Evolutionary conservation across 2,888 invertebrate species (phyloP), one percentile per base, ranked within the genome.

Genomic region (Hipparchia semele): DNA sequence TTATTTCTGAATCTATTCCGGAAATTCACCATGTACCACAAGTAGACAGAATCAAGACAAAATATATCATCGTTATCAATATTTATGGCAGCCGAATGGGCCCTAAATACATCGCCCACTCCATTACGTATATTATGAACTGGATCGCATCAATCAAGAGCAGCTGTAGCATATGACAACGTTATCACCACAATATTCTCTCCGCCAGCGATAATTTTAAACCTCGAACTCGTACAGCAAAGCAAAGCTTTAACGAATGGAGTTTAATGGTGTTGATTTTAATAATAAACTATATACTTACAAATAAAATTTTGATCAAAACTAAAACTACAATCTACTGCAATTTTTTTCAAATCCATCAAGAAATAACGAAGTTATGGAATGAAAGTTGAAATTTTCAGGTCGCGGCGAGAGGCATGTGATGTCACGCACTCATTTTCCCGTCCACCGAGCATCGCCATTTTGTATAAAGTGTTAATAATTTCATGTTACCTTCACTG

Each of bases 71-170:
- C 54, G 70, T 54, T 70, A 54, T 62, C 13, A 70, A 46, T 62
- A 70, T 62, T 61, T 69, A 60, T 53, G 61, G 56, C 67, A 67
- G 67, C 45, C 56, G 67, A 56, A 67, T 39, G 67, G 67, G 56
- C 58, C 51, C 68, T 51, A 73, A 80, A 81, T 78, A 81, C 82
- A 85, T 86, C 84, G 83, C 83, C 85, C 84, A 83, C 82, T 79
- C 78, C 79, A 82, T 74, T 69, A 72, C 71, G 78, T 80, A 82
- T 78, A 83, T 85, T 84, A 86, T 83, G 82, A 79, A 83, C 80
- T 83, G 79, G 79, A 80, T 79, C 80, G 74, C 87, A 90, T 90
- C 89, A 86, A 89, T 90, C 90, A 89, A 80, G 76, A 80, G 81
- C 89, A 89, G 87, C 87, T 88, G 89, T 79, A 86, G 65, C 71